Base-by-base conservation (phyloP, 2,797 vertebrate species). In the Pseudopleuronectes americanus region DNA sequence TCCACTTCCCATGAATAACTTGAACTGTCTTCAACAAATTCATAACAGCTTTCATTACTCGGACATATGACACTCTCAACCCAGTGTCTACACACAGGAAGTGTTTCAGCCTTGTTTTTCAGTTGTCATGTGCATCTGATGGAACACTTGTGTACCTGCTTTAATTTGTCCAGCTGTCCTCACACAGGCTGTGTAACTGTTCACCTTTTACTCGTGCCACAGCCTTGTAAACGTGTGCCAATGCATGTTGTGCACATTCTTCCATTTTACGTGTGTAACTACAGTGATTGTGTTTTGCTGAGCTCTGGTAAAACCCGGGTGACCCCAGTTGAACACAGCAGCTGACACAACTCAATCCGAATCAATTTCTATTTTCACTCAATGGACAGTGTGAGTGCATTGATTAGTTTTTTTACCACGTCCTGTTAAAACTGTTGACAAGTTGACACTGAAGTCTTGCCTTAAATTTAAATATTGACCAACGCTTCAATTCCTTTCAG, bases 131-230 rank as follows among this genome's bases (percentile, higher is more conserved):
- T 17, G 54, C 4, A 28, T 14, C 7, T 28, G 24, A 13, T 4
- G 7, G 23, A 55, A 31, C 28, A 19, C 2, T n/a, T 17, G 26
- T 31, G 26, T 21, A 21, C 19, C 47, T 21, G 19, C 3, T 43
- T 16, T 55, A 14, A 26, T 55, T 31, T 57, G 28, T 4, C 19
- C 55, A 57, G 55, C 55, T 57, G 55, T 57, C 55, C n/a, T n/a
- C 16, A 36, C 31, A 57, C 55, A 28, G 6, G 2, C 26, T 9
- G 24, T 14, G 9, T 3, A n/a, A 13, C 19, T 1, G 19, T 33
- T 57, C 31, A 57, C 55, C 28, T 36, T 55, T 36, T 33, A n/a
- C 28, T n/a, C 19, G 17, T 56, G 54, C 26, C 54, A 33, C 24
- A 13, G 33, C 17, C 54, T 56, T 33, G 54, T 55, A 55, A 55